phyloP scores from a whole-genome alignment of 92 coral and sea anemone species.

The Bergia puertoricense region DNA sequence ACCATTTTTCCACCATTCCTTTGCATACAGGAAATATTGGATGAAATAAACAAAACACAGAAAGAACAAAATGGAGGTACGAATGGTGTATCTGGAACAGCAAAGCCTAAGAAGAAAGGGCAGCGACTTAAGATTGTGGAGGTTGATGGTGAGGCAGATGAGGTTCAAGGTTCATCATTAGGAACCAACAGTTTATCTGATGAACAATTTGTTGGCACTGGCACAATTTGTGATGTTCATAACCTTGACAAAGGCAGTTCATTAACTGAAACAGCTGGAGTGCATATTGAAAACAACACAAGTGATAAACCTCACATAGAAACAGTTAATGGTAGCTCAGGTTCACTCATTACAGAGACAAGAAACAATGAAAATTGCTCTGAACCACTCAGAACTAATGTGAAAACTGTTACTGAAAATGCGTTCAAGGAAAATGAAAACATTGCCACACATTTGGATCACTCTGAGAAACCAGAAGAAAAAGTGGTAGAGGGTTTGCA shows the following conservation, averaged over 20 bases:
- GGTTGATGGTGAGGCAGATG: slow-evolving; percentile 65
- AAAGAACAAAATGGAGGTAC: slow-evolving; percentile 35
- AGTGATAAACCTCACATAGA: not conserved
- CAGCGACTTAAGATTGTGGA: slow-evolving; percentile 88
- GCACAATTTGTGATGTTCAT: not conserved
- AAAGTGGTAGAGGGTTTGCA: not conserved
- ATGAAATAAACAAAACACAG: slow-evolving; percentile 51
- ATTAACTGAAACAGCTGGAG: not conserved
- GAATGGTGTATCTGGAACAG: not conserved
- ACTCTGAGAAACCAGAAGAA: not conserved
- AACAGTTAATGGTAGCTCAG: not conserved
- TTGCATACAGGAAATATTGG: slow-evolving; percentile 55
- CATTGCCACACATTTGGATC: not conserved
- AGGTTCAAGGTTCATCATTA: not conserved
- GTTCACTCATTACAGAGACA: not conserved
- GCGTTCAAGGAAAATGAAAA: not conserved
- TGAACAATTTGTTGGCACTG: not conserved
- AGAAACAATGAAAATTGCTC: not conserved
- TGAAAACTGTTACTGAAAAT: slow-evolving; percentile 1
- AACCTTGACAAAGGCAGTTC: not conserved
- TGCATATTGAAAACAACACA: not conserved
- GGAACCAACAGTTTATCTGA: slow-evolving; percentile 5
- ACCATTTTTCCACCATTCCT: too few relatives aligned
- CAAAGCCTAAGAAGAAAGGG: slow-evolving; percentile 67
- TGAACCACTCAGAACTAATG: slow-evolving; percentile 8